These are phyloP conservation scores for Myrmecophaga tridactyla DNA, from an alignment of 2,113 vertebrate species.

Conservation along the genomic window DNA sequence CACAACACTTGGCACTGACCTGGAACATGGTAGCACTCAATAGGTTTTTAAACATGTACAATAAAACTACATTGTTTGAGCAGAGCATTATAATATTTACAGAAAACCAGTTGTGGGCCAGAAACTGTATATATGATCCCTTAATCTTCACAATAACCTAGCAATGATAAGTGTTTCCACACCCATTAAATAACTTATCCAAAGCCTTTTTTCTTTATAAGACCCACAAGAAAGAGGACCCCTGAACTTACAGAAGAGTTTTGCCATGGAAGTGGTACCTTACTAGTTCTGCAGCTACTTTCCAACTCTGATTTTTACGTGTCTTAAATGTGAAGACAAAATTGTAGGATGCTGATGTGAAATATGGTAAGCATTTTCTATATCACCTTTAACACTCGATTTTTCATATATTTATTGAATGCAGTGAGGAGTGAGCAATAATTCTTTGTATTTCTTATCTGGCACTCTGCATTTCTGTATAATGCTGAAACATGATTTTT, in stretches of 20 bases:
- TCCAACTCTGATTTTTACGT: background rate
- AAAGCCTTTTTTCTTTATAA: background rate
- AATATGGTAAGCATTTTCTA: background rate
- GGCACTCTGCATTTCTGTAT: background rate
- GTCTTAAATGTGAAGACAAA: background rate
- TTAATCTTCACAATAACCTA: background rate
- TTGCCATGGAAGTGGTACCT: background rate
- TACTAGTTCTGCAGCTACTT: background rate
- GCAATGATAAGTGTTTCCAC: background rate
- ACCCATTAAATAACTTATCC: background rate
- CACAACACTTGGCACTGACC: rapidly evolving
- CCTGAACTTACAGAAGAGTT: no score
- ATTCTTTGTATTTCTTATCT: background rate
- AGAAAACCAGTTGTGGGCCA: background rate
- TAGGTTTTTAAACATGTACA: background rate
- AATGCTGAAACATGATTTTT: background rate
- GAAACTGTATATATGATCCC: background rate
- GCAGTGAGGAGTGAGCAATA: background rate
- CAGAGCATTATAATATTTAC: background rate
- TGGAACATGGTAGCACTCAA: background rate
- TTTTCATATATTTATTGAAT: background rate
- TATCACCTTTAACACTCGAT: no score
- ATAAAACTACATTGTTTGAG: background rate
- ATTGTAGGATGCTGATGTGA: background rate
- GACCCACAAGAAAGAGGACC: background rate